Evolutionary conservation across 2,113 vertebrate species (phyloP).

Genomic region (Prietella phreatophila): DNA sequence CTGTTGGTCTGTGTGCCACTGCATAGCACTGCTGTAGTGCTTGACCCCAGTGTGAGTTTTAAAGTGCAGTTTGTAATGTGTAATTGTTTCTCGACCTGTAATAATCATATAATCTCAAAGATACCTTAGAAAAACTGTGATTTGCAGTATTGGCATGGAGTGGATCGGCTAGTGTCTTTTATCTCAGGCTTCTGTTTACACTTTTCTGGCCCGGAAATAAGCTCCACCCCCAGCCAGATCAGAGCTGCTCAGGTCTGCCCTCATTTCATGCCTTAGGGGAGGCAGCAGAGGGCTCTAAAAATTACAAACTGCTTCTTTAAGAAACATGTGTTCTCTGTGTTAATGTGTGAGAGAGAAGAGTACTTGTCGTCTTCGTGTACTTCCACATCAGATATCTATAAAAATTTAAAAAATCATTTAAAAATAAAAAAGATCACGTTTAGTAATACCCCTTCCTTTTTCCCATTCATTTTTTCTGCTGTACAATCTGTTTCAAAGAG

Average conservation of each 20-base stretch:
- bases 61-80: slow-evolving; percentile 15
- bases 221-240: slow-evolving; percentile 21
- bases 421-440: neutral
- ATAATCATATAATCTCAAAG: neutral
- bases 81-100: slow-evolving; percentile 10
- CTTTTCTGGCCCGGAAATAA: slow-evolving; percentile 20
- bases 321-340: slow-evolving; percentile 15
- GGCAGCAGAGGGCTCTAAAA: slow-evolving; percentile 20
- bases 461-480: neutral
- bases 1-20: slow-evolving; percentile 1
- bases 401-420: neutral
- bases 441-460: neutral
- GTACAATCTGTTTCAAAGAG: slow-evolving; percentile 39
- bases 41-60: neutral
- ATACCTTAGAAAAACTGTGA: slow-evolving; percentile 17
- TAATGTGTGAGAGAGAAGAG: neutral
- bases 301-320: slow-evolving; percentile 29
- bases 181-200: slow-evolving; percentile 28
- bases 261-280: slow-evolving; percentile 6
- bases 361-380: neutral
- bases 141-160: slow-evolving; percentile 3
- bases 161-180: neutral
- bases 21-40: neutral
- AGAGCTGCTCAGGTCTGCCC: slow-evolving; percentile 31
- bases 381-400: slow-evolving; percentile 3